Conservation (phyloP, 2,113 vertebrate species). For the Semicossyphus pulcher region DNA sequence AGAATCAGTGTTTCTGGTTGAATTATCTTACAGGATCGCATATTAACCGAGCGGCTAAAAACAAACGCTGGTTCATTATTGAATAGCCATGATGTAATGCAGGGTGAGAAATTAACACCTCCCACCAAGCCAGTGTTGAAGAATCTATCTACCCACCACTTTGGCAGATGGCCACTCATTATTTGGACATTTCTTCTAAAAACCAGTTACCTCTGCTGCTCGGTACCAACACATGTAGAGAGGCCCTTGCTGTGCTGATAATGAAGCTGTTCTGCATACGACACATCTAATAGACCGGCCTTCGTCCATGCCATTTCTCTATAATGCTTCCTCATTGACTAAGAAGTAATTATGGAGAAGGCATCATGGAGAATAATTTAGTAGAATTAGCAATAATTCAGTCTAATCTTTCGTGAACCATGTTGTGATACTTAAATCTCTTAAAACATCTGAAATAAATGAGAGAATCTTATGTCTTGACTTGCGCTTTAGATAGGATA, state of each 20-base stretch:
- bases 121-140: conserved; percentile 37
- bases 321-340: background rate
- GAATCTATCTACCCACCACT: conserved; percentile 30
- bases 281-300: background rate
- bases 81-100: conserved; percentile 33
- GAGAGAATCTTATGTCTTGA: background rate
- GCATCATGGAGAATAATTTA: too few relatives aligned
- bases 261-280: background rate
- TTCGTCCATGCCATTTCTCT: background rate
- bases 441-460: background rate
- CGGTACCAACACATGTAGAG: conserved; percentile 2
- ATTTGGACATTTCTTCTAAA: conserved; percentile 30
- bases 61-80: conserved; percentile 27
- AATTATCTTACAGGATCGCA: background rate
- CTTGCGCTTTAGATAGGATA: background rate
- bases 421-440: background rate
- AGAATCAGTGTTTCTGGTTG: background rate
- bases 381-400: too few relatives aligned
- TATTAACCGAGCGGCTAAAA: conserved; percentile 15
- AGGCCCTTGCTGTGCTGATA: background rate
- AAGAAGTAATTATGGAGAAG: background rate
- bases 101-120: conserved; percentile 48
- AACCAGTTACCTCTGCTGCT: background rate
- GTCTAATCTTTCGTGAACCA: too few relatives aligned
- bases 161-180: conserved; percentile 36